Conservation (phyloP, 2,113 vertebrate genomes). For the Hystrix brachyura region DNA sequence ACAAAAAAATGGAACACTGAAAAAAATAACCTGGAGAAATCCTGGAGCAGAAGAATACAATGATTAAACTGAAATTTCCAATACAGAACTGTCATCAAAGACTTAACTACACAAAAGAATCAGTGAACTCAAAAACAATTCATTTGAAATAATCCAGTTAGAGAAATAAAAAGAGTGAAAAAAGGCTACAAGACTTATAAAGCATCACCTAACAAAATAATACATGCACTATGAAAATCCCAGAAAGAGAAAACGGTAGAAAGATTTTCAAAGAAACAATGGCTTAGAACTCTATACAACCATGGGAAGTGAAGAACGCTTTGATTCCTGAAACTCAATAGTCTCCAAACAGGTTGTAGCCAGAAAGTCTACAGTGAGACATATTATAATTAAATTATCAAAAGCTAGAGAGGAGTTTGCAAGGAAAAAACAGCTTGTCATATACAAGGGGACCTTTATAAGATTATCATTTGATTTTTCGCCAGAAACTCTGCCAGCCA, state of each 20-base stretch:
- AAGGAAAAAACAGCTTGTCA: not conserved
- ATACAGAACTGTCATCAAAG: not conserved
- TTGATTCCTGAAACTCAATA: not conserved
- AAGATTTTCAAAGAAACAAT: not conserved
- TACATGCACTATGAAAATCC: not conserved
- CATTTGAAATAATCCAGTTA: not conserved
- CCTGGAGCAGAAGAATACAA: not conserved
- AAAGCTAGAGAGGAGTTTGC: not conserved
- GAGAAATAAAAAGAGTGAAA: not conserved
- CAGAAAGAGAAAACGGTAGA: not conserved
- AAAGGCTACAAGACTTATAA: not conserved
- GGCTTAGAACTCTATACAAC: not conserved
- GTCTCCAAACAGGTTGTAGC: not conserved
- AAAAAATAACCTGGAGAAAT: not conserved
- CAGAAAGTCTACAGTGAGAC: not conserved
- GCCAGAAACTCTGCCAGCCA: not conserved
- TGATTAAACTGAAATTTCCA: not conserved
- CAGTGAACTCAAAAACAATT: not conserved
- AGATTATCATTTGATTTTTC: not conserved
- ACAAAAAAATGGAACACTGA: not conserved
- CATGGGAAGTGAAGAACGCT: not conserved
- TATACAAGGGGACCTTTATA: not conserved
- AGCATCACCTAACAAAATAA: not conserved
- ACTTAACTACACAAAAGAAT: not conserved
- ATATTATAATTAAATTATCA: not conserved